A percentile compares a stretch with the other conserved stretches of the same genome.
Evolutionary conservation across 2,888 invertebrate genomes (phyloP).

Genomic region (Rapana venosa): DNA sequence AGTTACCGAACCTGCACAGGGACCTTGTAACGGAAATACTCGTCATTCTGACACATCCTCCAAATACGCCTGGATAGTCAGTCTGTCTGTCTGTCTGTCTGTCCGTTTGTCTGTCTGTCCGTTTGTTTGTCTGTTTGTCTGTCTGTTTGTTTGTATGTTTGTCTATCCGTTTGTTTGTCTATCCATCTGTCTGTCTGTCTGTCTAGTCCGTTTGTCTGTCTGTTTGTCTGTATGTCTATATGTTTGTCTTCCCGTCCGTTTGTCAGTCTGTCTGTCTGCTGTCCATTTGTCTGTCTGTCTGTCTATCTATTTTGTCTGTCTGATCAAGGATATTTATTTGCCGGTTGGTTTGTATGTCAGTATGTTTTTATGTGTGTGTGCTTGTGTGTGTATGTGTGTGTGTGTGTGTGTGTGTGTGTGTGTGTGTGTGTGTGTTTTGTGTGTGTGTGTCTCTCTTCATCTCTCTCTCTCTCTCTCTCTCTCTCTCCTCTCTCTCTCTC

Average conservation of each 20-base stretch:
- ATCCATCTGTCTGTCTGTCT: no score
- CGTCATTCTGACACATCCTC: slow-evolving; percentile 49
- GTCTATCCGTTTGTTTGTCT: no score
- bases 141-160: no score
- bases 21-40: slow-evolving; percentile 23
- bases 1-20: slow-evolving; percentile 51
- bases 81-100: slow-evolving; percentile 29
- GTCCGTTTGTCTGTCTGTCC: background rate
- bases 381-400: background rate
- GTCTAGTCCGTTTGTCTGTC: no score
- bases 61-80: slow-evolving; percentile 51
- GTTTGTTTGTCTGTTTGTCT: background rate
- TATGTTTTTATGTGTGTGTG: background rate
- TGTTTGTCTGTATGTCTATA: no score
- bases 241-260: no score
- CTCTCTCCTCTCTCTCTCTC: background rate
- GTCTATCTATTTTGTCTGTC: background rate
- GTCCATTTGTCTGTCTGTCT: no score
- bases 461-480: background rate
- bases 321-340: background rate
- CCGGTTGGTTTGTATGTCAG: background rate
- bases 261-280: no score
- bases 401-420: background rate
- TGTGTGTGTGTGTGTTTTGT: slow-evolving; percentile 47
- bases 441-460: background rate